Evolutionary conservation across 2,113 vertebrate genomes (phyloP), one percentile per base, ranked within the genome.

Genomic region (Propithecus coquereli): DNA sequence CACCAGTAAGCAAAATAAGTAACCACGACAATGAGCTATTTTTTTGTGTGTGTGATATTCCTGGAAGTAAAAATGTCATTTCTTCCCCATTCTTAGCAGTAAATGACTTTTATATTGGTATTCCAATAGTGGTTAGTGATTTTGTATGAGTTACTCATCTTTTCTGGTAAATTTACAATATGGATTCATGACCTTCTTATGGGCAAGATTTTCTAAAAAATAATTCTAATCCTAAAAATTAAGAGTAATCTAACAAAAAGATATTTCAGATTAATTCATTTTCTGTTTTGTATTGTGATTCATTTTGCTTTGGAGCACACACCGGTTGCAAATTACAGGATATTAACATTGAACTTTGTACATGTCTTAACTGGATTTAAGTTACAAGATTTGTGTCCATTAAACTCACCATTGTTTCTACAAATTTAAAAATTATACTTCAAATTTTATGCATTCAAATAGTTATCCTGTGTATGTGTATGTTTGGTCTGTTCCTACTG

Each of bases 391-490:
- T 25, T 79, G n/a, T 68, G 8, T 47, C 68, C 89, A 80, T 84
- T 89, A 91, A 87, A 92, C 40, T 95, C 89, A 82, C 34, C 30
- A 66, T 32, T 70, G 30, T 16, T 95, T 95, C 71, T 59, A 34
- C 23, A 81, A 7, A 54, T 87, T 37, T 73, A 37, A 94, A 95
- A 80, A 71, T 27, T 61, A 70, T 45, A 84, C 13, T 61, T 83
- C 32, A 87, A n/a, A 71, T 32, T 71, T 14, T 18, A 57, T 22
- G 7, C 2, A 89, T 73, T 27, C 8, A 68, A 68, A 50, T 61
- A 90, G 27, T 16, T 88, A 27, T 34, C 43, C 22, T n/a, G 20
- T 86, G 32, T 59, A 68, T 30, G 45, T 63, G 5, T 14, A n/a
- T 61, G 14, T 57, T 65, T 81, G 50, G 16, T 61, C 25, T 52